Percentiles rank a stretch among this genome's conserved stretches.
Conservation (phyloP, 2,888 invertebrate species). For the Liposcelis brunnea region DNA sequence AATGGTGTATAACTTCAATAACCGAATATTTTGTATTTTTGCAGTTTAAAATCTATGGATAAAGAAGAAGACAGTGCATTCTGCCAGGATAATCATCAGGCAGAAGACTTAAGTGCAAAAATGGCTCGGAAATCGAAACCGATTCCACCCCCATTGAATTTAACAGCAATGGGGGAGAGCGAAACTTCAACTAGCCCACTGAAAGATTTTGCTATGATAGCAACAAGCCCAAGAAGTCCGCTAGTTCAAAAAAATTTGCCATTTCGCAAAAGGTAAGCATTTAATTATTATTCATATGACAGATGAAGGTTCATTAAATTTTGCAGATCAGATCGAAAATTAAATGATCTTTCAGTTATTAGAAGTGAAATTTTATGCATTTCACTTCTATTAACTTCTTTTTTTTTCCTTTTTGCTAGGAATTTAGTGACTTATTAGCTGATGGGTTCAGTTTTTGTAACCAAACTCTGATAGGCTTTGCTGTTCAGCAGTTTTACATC, state of each 20-base stretch:
- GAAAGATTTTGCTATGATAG: constrained; percentile 17
- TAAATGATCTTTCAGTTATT: too few species aligned
- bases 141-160: constrained; percentile 18
- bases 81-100: constrained; percentile 14
- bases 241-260: constrained; percentile 18
- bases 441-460: too few species aligned
- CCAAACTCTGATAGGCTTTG: too few species aligned
- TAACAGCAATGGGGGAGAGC: constrained; percentile 12
- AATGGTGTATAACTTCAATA: constrained; percentile 2
- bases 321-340: too few species aligned
- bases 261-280: constrained; percentile 18
- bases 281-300: too few species aligned
- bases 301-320: too few species aligned
- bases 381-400: too few species aligned
- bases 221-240: constrained; percentile 18
- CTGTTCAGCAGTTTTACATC: too few species aligned
- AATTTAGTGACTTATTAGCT: too few species aligned
- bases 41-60: background rate
- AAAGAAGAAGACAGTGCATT: background rate
- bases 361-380: too few species aligned
- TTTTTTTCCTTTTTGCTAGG: too few species aligned
- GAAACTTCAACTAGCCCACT: constrained; percentile 11
- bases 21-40: background rate
- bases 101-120: constrained; percentile 18
- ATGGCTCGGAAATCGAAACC: constrained; percentile 17